Evolutionary conservation across 2,888 invertebrate genomes (phyloP).

Genomic region (Volucella inanis): DNA sequence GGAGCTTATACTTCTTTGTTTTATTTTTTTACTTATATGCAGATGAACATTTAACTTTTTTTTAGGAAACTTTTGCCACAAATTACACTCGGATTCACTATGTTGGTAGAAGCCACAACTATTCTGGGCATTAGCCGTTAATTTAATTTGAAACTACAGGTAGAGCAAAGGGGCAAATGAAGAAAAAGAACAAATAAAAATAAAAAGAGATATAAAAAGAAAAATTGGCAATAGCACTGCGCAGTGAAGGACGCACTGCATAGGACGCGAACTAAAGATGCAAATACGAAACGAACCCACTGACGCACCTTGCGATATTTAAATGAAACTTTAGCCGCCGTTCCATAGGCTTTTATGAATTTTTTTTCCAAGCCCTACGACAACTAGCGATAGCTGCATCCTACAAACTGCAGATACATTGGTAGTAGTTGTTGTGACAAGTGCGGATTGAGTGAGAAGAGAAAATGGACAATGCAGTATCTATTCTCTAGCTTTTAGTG

Average conservation of each 20-base stretch:
- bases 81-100: slow-evolving; percentile 48
- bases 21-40: slow-evolving; percentile 1
- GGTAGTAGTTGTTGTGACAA: slow-evolving; percentile 40
- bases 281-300: slow-evolving; percentile 66
- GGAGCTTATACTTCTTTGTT: background rate
- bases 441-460: slow-evolving; percentile 32
- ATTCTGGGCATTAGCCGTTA: too few species aligned
- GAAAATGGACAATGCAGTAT: slow-evolving; percentile 58
- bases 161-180: background rate
- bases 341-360: slow-evolving; percentile 75
- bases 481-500: too few species aligned
- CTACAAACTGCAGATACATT: slow-evolving; percentile 11
- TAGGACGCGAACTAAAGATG: slow-evolving; percentile 41
- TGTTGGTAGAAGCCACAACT: too few species aligned
- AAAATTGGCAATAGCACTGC: slow-evolving; percentile 47
- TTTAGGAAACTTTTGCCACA: background rate
- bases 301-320: slow-evolving; percentile 74
- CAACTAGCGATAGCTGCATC: slow-evolving; percentile 18
- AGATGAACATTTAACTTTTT: slow-evolving; percentile 10
- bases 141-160: slow-evolving; percentile 50
- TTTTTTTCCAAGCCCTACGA: slow-evolving; percentile 42
- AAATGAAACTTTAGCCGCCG: slow-evolving; percentile 75
- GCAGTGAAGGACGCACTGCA: slow-evolving; percentile 43
- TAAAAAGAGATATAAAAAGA: slow-evolving; percentile 43
- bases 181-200: slow-evolving; percentile 10